Percentiles rank a stretch among this genome's conserved stretches.
Conservation (phyloP, 1,140 invertebrate species). For the Rhyzopertha dominica region DNA sequence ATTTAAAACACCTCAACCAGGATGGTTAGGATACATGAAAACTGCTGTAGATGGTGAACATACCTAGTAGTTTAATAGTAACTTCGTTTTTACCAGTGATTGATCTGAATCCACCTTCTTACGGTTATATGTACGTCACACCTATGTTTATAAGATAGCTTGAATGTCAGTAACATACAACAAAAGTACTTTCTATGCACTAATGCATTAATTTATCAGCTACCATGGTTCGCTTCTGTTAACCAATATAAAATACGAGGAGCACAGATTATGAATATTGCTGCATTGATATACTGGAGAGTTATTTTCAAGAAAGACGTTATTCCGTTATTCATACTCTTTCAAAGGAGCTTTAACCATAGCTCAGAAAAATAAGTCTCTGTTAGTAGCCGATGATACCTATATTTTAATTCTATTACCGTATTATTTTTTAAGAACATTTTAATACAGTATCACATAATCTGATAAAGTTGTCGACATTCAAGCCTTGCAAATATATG, state of each 20-base stretch:
- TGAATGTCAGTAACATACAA: neutral
- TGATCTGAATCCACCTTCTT: no score
- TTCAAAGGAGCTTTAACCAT: slow-evolving; percentile 1
- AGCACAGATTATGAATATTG: neutral
- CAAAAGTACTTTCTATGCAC: no score
- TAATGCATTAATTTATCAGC: no score
- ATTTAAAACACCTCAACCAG: slow-evolving; percentile 2
- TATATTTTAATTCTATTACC: slow-evolving; percentile 2
- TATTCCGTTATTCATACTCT: slow-evolving; percentile 1
- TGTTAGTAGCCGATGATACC: slow-evolving; percentile 2
- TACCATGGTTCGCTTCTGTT: no score
- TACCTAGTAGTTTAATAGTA: slow-evolving; percentile 1
- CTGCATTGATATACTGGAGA: slow-evolving; percentile 3
- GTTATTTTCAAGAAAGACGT: slow-evolving; percentile 2
- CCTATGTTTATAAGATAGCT: neutral
- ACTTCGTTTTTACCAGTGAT: neutral
- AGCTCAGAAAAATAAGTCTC: neutral
- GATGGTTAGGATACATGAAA: slow-evolving; percentile 5
- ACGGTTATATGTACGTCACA: neutral
- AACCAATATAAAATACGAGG: slow-evolving; percentile 1
- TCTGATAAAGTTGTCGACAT: no score
- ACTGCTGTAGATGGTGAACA: slow-evolving; percentile 3
- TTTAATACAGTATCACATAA: slow-evolving; percentile 3
- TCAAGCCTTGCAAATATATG: no score
- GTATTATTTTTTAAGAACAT: slow-evolving; percentile 6